phyloP scores from a whole-genome alignment of 2,113 vertebrate species.

The Isichthys henryi region DNA sequence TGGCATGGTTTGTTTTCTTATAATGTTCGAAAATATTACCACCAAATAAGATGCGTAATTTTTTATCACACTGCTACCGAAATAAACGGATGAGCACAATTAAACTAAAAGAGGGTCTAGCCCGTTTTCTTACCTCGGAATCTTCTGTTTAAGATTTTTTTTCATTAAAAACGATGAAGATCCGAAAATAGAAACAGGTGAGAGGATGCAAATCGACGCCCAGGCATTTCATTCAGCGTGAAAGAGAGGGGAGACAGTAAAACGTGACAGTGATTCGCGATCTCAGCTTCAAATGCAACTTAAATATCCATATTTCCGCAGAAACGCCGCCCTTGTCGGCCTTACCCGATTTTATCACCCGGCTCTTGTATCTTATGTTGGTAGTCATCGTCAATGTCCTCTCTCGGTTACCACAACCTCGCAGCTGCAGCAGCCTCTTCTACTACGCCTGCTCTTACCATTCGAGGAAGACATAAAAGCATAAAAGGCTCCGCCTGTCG shows the following conservation, averaged over 20 bases:
- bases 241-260: conserved; percentile 27
- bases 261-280: neutral
- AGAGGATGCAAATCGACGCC: conserved; percentile 51
- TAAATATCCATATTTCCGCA: neutral
- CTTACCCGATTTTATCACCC: conserved; percentile 85
- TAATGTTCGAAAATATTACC: neutral
- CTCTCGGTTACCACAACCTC: conserved; percentile 13
- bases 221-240: conserved; percentile 20
- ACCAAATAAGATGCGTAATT: neutral
- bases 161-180: conserved; percentile 34
- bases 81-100: neutral
- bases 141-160: conserved; percentile 53
- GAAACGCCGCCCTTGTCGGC: neutral
- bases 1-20: neutral
- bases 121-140: conserved; percentile 52
- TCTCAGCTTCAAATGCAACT: neutral
- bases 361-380: conserved; percentile 84
- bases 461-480: neutral
- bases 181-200: conserved; percentile 51
- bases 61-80: neutral
- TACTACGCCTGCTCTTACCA: neutral
- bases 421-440: neutral
- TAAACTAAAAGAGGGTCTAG: neutral
- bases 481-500: conserved; percentile 3
- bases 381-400: conserved; percentile 68